A percentile compares a stretch with the other conserved stretches of the same genome.
Evolutionary conservation across 2,888 invertebrate genomes (phyloP).

Genomic region (Dicycla oo): DNA sequence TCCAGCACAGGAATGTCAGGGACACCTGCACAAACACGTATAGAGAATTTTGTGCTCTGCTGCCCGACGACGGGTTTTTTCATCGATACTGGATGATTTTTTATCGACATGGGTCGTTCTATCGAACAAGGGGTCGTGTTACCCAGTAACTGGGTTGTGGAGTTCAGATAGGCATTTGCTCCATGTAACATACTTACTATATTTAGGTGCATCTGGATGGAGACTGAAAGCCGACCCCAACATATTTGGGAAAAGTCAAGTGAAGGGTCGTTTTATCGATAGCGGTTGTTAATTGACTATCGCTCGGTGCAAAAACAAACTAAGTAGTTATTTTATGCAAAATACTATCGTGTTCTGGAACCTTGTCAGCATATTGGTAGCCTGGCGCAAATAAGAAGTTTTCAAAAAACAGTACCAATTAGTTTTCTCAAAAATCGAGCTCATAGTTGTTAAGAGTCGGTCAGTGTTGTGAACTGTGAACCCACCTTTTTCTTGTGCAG

Average conservation of each 20-base stretch:
- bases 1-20: constrained; percentile 98
- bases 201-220: no score
- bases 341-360: background rate
- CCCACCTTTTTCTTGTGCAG: no score
- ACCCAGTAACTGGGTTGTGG: no score
- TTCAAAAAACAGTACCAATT: no score
- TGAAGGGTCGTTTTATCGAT: background rate
- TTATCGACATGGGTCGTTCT: background rate
- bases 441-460: background rate
- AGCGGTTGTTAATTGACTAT: background rate
- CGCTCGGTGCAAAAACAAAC: background rate
- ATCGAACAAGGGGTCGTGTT: no score
- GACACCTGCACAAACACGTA: constrained; percentile 92
- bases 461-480: background rate
- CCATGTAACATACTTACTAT: no score
- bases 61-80: background rate
- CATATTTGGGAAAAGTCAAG: no score
- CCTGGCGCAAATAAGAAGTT: no score
- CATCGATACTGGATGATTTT: background rate
- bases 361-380: no score
- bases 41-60: background rate
- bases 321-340: background rate
- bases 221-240: no score
- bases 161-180: no score
- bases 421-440: background rate